phyloP scores from a whole-genome alignment of 2,888 invertebrate species.

The Zonitis immaculata region DNA sequence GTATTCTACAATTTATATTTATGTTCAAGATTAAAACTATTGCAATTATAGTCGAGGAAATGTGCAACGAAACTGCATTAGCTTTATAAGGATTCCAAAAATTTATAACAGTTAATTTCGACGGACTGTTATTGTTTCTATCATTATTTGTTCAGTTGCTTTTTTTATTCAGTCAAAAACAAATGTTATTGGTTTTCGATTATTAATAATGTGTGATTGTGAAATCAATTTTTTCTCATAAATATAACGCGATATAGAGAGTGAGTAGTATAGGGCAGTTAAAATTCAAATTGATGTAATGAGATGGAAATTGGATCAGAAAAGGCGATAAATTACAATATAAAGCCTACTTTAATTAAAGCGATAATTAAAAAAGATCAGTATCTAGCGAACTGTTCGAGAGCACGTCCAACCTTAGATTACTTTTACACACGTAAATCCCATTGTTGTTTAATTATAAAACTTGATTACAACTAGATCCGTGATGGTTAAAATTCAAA shows the following conservation, averaged over 20 bases:
- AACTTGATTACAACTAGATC: background rate
- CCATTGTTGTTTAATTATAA: conserved; percentile 33
- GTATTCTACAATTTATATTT: conserved; percentile 9
- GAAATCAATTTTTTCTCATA: no score
- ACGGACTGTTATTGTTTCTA: background rate
- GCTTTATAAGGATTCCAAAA: background rate
- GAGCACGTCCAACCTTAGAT: conserved; percentile 21
- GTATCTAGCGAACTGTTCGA: conserved; percentile 20
- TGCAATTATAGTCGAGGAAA: conserved; percentile 15
- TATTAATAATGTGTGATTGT: no score
- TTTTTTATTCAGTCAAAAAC: no score
- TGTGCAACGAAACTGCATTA: conserved; percentile 8
- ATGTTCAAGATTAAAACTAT: conserved; percentile 18
- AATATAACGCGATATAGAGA: conserved; percentile 17
- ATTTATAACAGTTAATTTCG: background rate
- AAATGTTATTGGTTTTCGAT: no score
- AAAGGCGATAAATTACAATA: conserved; percentile 44
- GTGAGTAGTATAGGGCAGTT: conserved; percentile 32
- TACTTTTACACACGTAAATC: conserved; percentile 30
- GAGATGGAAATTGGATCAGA: conserved; percentile 47
- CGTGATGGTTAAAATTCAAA: no score
- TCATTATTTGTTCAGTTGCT: no score
- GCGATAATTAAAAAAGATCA: conserved; percentile 47
- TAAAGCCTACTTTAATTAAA: conserved; percentile 48
- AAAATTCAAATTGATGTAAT: conserved; percentile 46